Percentiles rank a stretch among this genome's conserved stretches.
Evolutionary conservation across 2,797 vertebrate species (phyloP).

Genomic region (Sebastes steindachneri): DNA sequence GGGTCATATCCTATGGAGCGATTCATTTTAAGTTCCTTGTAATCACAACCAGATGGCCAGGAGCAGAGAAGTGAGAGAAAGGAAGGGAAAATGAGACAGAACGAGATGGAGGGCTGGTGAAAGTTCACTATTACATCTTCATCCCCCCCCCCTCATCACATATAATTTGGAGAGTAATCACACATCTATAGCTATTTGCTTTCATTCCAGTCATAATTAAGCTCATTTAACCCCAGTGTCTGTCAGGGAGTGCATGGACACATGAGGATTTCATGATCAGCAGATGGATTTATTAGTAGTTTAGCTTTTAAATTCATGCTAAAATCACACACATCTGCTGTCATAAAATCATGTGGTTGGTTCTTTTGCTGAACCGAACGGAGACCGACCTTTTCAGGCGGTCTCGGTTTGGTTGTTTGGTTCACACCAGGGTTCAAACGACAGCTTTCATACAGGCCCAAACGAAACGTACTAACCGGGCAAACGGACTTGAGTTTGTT

Average conservation of each 20-base stretch:
- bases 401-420: background rate
- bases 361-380: too few species aligned
- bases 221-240: background rate
- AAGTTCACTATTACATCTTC: background rate
- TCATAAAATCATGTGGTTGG: too few species aligned
- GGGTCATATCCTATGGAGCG: conserved; percentile 36
- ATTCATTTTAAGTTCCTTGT: conserved; percentile 63
- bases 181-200: background rate
- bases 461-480: too few species aligned
- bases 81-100: background rate
- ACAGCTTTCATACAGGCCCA: too few species aligned
- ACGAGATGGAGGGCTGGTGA: background rate
- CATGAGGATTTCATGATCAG: too few species aligned
- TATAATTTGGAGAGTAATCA: background rate
- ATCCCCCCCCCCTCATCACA: background rate
- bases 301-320: too few species aligned
- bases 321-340: too few species aligned
- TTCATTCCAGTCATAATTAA: background rate
- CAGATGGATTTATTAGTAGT: too few species aligned
- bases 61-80: conserved; percentile 2
- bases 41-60: conserved; percentile 71
- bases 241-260: too few species aligned
- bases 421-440: too few species aligned
- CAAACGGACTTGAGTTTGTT: too few species aligned
- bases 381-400: too few species aligned